A percentile compares a stretch with the other conserved stretches of the same genome.
phyloP scores from a whole-genome alignment of 1,140 invertebrate genomes.

The Zeugodacus cucurbitae region DNA sequence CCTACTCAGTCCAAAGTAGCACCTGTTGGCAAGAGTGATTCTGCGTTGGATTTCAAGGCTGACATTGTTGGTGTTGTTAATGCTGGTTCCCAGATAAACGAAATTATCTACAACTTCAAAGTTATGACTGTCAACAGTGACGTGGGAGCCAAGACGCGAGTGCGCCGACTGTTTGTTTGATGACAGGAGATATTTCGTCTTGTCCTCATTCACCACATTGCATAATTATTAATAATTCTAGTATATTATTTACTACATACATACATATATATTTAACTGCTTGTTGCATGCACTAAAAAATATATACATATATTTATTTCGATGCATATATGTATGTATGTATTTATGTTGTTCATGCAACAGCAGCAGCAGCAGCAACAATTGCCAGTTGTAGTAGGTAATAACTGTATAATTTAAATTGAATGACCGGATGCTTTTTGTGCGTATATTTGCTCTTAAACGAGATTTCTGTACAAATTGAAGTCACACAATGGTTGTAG shows the following conservation, averaged over 20 bases:
- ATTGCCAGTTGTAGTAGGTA: constrained; percentile 8
- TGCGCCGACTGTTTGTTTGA: no score
- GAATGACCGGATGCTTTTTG: constrained; percentile 34
- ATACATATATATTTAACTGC: background rate
- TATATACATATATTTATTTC: background rate
- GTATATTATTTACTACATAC: background rate
- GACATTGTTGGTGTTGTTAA: no score
- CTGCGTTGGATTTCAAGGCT: no score
- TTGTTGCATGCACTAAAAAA: background rate
- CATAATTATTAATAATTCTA: constrained; percentile 17
- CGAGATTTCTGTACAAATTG: constrained; percentile 20
- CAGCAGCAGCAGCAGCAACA: background rate
- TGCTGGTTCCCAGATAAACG: background rate
- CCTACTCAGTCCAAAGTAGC: no score
- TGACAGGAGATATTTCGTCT: no score
- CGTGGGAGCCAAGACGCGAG: no score
- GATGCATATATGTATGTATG: background rate
- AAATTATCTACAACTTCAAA: no score
- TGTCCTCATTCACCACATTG: no score
- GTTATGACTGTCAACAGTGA: no score
- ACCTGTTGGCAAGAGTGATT: no score
- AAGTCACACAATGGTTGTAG: background rate
- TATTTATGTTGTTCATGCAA: background rate
- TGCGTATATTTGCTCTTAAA: background rate
- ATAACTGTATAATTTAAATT: constrained; percentile 34